Base-by-base conservation (phyloP, 2,888 invertebrate species). In the Aporophyla nigra region DNA sequence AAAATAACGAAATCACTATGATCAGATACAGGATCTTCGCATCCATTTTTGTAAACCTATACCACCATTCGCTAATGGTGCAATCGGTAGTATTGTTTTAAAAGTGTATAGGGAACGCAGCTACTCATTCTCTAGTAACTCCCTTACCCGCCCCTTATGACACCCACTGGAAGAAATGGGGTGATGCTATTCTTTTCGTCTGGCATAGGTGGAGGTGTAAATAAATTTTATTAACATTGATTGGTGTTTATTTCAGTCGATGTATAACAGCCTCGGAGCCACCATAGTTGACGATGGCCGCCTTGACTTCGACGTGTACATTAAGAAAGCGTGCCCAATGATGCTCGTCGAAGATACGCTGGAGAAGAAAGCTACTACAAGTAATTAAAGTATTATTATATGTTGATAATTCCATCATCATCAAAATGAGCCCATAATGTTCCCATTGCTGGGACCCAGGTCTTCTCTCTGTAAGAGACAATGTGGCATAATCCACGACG, bases 251-350 rank as follows among this genome's bases (percentile, higher is more conserved):
- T 79, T 83, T 93, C 78, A 87, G 95, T 97, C 98, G 1, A 96
- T 99, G 87, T 99, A 98, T 93, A 98, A 98, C 94, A 99, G 99
- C 0, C 92, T 99, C 12, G 99, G 99, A 0, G 99, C 98, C 0
- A 94, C 98, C 2, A 96, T 99, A 9, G 93, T 98, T 0, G 98
- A 97, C 78, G 97, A 97, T 63, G 98, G 98, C 12, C 97, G 98
- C 10, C 90, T 95, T 3, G 97, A 97, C 78, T 99, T 99, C 91
- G 99, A 99, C 93, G 97, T 97, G 27, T 98, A 98, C 91, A 95
- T 99, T 85, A 99, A 99, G 93, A 97, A 97, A 87, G 96, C 97
- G n/a, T 97, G 97, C 85, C 97, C 98, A 12, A 96, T 99, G 93
- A 97, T 98, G 93, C 95, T 97, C 71, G 97, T 97, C 0, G 97